A percentile compares a stretch with the other conserved stretches of the same genome.
These are phyloP conservation scores for Nibea albiflora DNA, from an alignment of 2,113 vertebrate genomes.

Conservation along the genomic window DNA sequence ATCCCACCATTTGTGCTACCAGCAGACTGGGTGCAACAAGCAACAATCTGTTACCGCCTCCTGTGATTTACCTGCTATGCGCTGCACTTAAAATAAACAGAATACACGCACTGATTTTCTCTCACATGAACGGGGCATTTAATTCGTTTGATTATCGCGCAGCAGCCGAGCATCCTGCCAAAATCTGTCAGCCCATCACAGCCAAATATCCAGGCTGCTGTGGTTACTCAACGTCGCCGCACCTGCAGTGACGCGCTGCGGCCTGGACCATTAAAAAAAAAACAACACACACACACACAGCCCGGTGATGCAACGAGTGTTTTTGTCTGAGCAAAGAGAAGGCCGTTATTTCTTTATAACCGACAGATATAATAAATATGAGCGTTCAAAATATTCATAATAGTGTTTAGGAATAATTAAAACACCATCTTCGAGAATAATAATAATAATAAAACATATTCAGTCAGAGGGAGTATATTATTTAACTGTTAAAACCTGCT, in stretches of 20 bases:
- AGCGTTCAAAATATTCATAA: too few relatives aligned
- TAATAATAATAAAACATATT: neutral
- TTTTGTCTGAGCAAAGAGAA: neutral
- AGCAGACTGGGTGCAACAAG: too few relatives aligned
- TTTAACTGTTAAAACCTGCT: slow-evolving; percentile 28
- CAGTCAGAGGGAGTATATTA: neutral
- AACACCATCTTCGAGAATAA: neutral
- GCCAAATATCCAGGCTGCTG: slow-evolving; percentile 37
- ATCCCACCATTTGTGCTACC: neutral
- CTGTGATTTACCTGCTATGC: neutral
- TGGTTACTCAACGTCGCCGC: slow-evolving; percentile 51
- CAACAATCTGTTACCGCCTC: neutral
- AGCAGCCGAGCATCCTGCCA: slow-evolving; percentile 14
- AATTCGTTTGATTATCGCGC: neutral
- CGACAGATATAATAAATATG: neutral
- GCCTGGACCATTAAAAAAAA: slow-evolving; percentile 37
- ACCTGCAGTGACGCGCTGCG: slow-evolving; percentile 77
- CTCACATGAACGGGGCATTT: neutral
- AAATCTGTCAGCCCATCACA: slow-evolving; percentile 7
- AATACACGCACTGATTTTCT: neutral
- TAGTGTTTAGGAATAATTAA: neutral
- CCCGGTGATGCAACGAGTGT: slow-evolving; percentile 54
- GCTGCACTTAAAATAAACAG: neutral
- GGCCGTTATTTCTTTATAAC: neutral
- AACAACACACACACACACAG: neutral